Conservation (phyloP, 1,140 invertebrate genomes). For the Drosophila kurseongensis region DNA sequence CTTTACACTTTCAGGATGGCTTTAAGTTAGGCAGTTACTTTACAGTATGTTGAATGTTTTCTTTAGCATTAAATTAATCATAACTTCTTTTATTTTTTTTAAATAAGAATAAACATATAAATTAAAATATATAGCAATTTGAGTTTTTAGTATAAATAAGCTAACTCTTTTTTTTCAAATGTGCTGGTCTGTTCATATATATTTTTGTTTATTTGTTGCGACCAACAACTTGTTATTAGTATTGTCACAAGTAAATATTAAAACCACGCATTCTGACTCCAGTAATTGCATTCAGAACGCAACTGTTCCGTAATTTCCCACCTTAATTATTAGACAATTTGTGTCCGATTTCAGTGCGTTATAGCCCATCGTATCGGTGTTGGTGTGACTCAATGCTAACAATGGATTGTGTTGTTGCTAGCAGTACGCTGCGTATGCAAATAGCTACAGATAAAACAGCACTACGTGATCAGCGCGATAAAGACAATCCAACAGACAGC, state of each 20-base stretch:
- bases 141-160: too few species aligned
- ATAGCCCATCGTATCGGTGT: slow-evolving; percentile 30
- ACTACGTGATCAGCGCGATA: slow-evolving; percentile 71
- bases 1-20: not conserved
- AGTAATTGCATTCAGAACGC: slow-evolving; percentile 17
- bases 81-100: too few species aligned
- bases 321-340: slow-evolving; percentile 34
- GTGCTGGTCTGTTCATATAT: too few species aligned
- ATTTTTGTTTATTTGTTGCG: not conserved
- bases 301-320: slow-evolving; percentile 18
- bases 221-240: not conserved
- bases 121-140: too few species aligned
- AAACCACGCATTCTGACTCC: slow-evolving; percentile 17
- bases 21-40: not conserved
- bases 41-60: not conserved
- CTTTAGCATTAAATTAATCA: not conserved
- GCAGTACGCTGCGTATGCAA: slow-evolving; percentile 70
- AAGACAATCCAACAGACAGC: slow-evolving; percentile 52
- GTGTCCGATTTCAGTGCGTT: slow-evolving; percentile 12
- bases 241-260: not conserved
- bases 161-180: too few species aligned
- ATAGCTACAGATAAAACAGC: slow-evolving; percentile 70
- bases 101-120: too few species aligned
- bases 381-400: slow-evolving; percentile 54
- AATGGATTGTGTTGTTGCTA: slow-evolving; percentile 46